These are phyloP conservation scores for Gallinago paraguaiae DNA, from an alignment of 2,113 vertebrate species.

Conservation along the genomic window DNA sequence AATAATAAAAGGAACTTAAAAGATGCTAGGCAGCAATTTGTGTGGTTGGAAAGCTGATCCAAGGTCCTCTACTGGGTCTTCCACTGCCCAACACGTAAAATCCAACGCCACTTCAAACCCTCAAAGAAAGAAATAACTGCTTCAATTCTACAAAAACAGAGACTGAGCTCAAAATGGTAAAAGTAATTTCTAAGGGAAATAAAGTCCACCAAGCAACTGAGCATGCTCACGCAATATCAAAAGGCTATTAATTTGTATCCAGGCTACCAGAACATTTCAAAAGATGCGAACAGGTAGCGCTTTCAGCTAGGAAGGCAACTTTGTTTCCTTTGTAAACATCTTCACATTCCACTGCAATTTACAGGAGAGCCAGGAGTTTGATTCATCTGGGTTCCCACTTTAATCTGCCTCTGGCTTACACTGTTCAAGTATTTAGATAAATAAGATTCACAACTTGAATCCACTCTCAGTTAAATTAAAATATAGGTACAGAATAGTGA, in stretches of 20 bases:
- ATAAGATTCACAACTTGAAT: background rate
- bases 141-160: background rate
- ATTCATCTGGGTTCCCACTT: background rate
- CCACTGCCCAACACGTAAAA: background rate
- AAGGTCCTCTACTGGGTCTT: background rate
- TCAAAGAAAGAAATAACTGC: background rate
- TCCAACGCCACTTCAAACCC: background rate
- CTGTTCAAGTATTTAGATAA: background rate
- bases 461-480: background rate
- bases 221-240: background rate
- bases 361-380: background rate
- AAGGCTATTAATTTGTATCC: background rate
- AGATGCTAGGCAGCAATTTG: background rate
- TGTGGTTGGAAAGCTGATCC: background rate
- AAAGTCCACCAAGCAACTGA: background rate
- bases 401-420: background rate
- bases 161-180: background rate
- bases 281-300: accelerated
- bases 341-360: background rate
- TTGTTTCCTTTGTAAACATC: background rate
- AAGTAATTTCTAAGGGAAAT: background rate
- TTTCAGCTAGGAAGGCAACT: background rate
- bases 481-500: background rate
- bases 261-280: background rate
- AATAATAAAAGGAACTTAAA: background rate